Conservation (phyloP, 2,797 vertebrate genomes). For the Squalus acanthias region DNA sequence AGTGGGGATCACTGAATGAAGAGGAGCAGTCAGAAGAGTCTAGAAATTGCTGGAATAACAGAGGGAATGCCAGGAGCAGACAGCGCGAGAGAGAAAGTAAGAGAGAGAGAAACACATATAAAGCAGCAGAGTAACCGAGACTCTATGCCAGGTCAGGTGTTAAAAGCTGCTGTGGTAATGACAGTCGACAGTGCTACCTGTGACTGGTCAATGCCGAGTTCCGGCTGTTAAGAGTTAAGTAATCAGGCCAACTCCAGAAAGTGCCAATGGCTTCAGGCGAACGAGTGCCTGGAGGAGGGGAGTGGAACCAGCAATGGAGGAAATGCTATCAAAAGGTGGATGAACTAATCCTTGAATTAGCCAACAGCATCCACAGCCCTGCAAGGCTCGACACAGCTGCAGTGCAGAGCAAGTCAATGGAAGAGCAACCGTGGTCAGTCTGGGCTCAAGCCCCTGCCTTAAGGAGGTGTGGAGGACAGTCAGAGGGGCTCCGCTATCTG, state of each 20-base stretch:
- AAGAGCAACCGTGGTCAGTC: too few relatives aligned
- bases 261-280: neutral
- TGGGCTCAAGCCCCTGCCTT: neutral
- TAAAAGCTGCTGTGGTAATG: neutral
- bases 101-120: neutral
- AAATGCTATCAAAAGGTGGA: too few relatives aligned
- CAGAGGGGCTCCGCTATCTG: too few relatives aligned
- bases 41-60: neutral
- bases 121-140: too few relatives aligned
- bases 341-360: too few relatives aligned
- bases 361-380: too few relatives aligned
- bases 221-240: neutral
- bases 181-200: neutral
- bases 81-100: neutral
- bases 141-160: neutral
- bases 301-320: neutral
- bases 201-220: neutral
- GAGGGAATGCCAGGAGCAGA: neutral
- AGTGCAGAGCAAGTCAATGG: too few relatives aligned
- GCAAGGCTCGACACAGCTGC: too few relatives aligned
- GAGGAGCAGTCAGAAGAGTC: neutral
- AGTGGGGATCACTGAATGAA: neutral
- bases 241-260: neutral
- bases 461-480: neutral
- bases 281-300: neutral